A percentile compares a stretch with the other conserved stretches of the same genome.
phyloP scores from a whole-genome alignment of 2,113 vertebrate species.

The Eptesicus fuscus region DNA sequence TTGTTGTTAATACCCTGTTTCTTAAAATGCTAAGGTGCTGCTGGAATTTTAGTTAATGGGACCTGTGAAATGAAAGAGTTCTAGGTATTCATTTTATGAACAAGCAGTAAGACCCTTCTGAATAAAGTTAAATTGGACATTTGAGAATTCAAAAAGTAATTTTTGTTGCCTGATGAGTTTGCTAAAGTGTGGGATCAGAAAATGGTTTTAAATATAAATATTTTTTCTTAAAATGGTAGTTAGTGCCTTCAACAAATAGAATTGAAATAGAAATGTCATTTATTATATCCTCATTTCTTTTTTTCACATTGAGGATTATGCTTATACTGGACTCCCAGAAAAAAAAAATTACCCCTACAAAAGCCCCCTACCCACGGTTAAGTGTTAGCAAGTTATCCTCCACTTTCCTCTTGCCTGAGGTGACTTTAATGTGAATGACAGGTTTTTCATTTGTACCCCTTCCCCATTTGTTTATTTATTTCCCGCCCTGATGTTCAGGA shows the following conservation, averaged over 20 bases:
- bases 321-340: neutral
- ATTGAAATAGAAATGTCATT: neutral
- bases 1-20: neutral
- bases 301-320: neutral
- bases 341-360: neutral
- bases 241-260: neutral
- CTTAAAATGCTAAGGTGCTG: neutral
- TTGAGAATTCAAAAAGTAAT: neutral
- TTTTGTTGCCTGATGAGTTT: neutral
- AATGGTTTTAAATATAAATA: neutral
- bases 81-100: neutral
- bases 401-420: neutral
- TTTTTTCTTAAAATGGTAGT: neutral
- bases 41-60: neutral
- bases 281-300: neutral
- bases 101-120: neutral
- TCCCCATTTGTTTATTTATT: neutral
- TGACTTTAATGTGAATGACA: neutral
- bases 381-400: neutral
- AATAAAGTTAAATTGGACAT: neutral
- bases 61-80: neutral
- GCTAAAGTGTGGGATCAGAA: neutral
- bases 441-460: neutral
- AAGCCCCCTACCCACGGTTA: neutral
- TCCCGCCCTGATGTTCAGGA: neutral